These are phyloP conservation scores for Phalacrocorax carbo DNA, from an alignment of 2,113 vertebrate genomes.

Conservation along the genomic window DNA sequence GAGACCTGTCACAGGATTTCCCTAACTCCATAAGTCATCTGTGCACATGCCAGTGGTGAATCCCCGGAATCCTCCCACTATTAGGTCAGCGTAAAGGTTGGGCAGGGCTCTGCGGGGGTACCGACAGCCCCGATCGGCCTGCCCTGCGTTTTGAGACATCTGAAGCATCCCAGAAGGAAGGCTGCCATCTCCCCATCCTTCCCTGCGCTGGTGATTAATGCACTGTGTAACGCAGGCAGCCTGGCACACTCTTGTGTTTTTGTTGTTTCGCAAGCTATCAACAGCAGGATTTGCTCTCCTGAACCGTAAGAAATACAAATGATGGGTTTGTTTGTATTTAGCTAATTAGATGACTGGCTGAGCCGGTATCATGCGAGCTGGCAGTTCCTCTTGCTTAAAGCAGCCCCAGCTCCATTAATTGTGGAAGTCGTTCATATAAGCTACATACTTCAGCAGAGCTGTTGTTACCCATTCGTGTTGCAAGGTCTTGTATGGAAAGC, in stretches of 20 bases:
- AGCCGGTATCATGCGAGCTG: conserved; percentile 45
- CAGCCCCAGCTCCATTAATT: not conserved
- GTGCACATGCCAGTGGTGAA: not conserved
- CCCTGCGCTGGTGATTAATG: not conserved
- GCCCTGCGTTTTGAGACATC: not conserved
- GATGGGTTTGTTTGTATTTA: conserved; percentile 76
- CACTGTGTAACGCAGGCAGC: not conserved
- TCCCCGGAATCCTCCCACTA: rapidly evolving
- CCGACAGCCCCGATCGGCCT: not conserved
- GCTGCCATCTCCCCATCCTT: not conserved
- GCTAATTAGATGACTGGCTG: conserved; percentile 74
- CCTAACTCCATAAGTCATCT: not conserved
- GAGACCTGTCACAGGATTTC: rapidly evolving
- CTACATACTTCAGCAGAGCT: not conserved
- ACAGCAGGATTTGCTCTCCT: conserved; percentile 70
- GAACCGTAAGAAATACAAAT: conserved; percentile 70
- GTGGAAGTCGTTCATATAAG: not conserved
- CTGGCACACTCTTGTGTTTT: conserved; percentile 17
- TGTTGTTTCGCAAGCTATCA: conserved; percentile 55
- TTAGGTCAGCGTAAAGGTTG: rapidly evolving
- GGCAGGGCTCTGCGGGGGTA: not conserved
- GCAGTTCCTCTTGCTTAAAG: conserved; percentile 57
- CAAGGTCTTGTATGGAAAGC: not conserved
- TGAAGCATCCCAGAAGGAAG: rapidly evolving
- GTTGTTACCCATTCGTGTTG: not conserved